These are phyloP conservation scores for Ciconia boyciana DNA, from an alignment of 2,113 vertebrate genomes.

Conservation along the genomic window DNA sequence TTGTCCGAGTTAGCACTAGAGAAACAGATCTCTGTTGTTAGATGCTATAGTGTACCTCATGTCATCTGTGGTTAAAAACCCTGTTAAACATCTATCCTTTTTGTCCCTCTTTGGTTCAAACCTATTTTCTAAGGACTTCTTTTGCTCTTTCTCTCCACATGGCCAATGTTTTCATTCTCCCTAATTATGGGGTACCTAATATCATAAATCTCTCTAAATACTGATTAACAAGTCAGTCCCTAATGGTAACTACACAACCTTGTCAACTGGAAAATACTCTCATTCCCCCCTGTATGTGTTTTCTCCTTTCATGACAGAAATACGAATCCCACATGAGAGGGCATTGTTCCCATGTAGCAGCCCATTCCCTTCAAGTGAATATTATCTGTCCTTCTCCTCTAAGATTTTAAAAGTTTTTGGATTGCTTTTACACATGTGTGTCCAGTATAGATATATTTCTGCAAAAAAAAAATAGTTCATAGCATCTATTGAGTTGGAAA, in stretches of 20 bases:
- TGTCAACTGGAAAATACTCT: neutral
- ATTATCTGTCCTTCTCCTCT: neutral
- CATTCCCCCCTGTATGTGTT: neutral
- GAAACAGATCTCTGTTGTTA: neutral
- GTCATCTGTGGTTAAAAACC: neutral
- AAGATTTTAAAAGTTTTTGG: slow-evolving; percentile 1
- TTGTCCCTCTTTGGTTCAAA: neutral
- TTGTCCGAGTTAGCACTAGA: neutral
- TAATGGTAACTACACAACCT: neutral
- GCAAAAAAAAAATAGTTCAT: slow-evolving; percentile 15
- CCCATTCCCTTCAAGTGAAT: neutral
- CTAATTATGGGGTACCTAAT: neutral
- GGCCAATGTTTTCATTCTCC: neutral
- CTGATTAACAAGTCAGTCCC: neutral
- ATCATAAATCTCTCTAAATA: neutral
- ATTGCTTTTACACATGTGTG: slow-evolving; percentile 48
- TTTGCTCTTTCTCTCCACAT: neutral
- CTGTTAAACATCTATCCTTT: neutral
- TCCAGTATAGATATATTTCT: slow-evolving; percentile 13
- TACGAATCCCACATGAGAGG: neutral
- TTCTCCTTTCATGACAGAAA: neutral
- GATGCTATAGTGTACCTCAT: neutral
- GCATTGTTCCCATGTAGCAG: neutral
- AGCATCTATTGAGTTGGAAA: slow-evolving; percentile 69
- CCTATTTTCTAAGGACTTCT: neutral